Evolutionary conservation across 2,113 vertebrate species (phyloP).

Genomic region (Petrocephalus microphthalmus): DNA sequence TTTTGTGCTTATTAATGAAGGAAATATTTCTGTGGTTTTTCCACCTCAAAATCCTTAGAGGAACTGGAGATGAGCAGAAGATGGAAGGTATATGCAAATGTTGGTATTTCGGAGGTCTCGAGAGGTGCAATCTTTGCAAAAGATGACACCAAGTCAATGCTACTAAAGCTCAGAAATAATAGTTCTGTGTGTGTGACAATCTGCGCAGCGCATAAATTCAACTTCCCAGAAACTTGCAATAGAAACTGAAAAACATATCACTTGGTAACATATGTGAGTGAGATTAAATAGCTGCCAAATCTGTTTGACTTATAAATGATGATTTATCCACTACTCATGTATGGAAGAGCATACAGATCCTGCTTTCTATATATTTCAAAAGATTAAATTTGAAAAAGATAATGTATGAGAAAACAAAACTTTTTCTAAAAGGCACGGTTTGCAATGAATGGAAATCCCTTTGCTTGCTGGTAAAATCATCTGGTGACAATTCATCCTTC

Average conservation of each 20-base stretch:
- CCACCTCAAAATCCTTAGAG: background rate
- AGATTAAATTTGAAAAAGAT: too few species aligned
- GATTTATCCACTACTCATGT: background rate
- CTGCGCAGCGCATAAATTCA: background rate
- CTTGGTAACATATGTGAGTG: background rate
- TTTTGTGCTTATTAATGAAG: background rate
- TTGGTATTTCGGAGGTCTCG: background rate
- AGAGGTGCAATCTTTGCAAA: background rate
- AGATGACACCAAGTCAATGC: background rate
- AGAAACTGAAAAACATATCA: background rate
- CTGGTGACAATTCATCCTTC: background rate
- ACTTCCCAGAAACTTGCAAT: background rate
- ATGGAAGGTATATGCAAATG: background rate
- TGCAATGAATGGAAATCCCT: background rate
- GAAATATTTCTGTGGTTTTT: background rate
- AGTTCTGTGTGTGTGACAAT: background rate
- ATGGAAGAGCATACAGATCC: background rate
- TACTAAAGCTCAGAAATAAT: background rate
- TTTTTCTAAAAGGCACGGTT: background rate
- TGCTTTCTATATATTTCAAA: background rate
- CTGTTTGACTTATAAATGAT: background rate
- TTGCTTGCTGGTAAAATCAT: background rate
- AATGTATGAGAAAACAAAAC: background rate
- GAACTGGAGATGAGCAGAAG: background rate
- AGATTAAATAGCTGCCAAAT: background rate